Evolutionary conservation across 1,140 invertebrate genomes (phyloP), one percentile per base, ranked within the genome.

Genomic region (Drosophila cardini): DNA sequence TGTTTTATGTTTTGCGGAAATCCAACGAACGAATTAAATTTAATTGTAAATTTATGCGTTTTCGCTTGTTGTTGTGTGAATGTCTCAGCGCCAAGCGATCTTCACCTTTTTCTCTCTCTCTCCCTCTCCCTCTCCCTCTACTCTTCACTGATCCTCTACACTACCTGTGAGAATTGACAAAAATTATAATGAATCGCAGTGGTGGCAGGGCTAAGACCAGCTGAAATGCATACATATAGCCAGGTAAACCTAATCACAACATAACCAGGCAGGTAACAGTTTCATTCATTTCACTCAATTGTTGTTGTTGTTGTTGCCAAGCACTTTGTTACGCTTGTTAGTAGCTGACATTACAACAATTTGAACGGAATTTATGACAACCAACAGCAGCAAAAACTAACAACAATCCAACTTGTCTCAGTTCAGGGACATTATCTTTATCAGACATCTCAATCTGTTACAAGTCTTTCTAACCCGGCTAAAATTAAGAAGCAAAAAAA

Each of bases 1-100:
- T 40, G 21, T 15, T 63, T 75, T 48, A 46, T 61, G 84, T 75
- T 48, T 53, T 61, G 84, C 84, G 84, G 84, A 87, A 87, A 87
- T 78, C 76, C 84, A 87, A 67, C 80, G 52, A 87, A 80, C 80
- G 84, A 87, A 84, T 87, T 84, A 80, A 79, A 89, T 87, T 87
- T 87, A 89, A 87, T 87, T 87, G 84, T 87, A 87, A 87, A 87
- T 87, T 87, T 89, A 87, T 87, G 84, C 84, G 26, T 36, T 71
- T 46, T 50, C 50, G 50, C 16, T 53, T 53, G 36, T 36, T 53
- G 26, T 2, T 65, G 68, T 60, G 68, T 83, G 79, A 87, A 76
- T 82, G 72, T 67, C 61, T 50, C 76, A 76, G 56, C 53, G 56
- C 64, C 60, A 64, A 64, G 68, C 76, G 84, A 83, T 89, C 84